Base-by-base conservation (phyloP, 2,113 vertebrate genomes). In the Synchiropus splendidus region DNA sequence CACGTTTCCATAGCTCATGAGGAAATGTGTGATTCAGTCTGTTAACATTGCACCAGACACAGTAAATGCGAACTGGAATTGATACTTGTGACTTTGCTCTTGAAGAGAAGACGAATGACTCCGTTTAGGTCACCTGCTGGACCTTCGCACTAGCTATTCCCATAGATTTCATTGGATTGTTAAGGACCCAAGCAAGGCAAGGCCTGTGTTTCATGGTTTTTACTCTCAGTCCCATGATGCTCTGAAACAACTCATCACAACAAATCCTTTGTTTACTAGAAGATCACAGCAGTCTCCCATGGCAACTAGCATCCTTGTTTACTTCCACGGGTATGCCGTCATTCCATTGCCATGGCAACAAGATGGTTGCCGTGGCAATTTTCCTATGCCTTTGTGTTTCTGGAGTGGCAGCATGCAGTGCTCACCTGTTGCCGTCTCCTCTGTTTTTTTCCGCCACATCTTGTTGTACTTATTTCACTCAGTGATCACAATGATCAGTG, bases 311-410 rank as follows among this genome's bases (percentile, higher is more conserved):
- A 75, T 83, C 78, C 72, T 83, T 85, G 87, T 87, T 89, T 89
- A 89, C 81, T 72, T 84, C 72, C 79, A 77, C 8, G 2, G 74
- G 82, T 83, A 83, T 87, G 86, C 87, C 85, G 88, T 88, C 82
- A 70, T 47, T 64, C 15, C 16, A 86, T 90, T 79, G 77, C 88
- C 76, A 82, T 81, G 84, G 87, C 84, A 83, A 92, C 89, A 2
- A 58, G 80, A 72, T 21, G 69, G 79, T 82, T 82, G 75, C 78
- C 71, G 75, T 84, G 78, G 54, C 75, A 66, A 65, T 71, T 71
- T 78, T 81, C 70, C 70, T 37, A 68, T 74, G 68, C 70, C 63
- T 71, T 79, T 78, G 72, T 77, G 54, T 69, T 58, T 73, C 49
- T 61, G 61, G 47, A 39, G 47, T 18, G 33, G 40, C 70, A 15